Conservation (phyloP, 2,113 vertebrate genomes). For the Lipotes vexillifer region DNA sequence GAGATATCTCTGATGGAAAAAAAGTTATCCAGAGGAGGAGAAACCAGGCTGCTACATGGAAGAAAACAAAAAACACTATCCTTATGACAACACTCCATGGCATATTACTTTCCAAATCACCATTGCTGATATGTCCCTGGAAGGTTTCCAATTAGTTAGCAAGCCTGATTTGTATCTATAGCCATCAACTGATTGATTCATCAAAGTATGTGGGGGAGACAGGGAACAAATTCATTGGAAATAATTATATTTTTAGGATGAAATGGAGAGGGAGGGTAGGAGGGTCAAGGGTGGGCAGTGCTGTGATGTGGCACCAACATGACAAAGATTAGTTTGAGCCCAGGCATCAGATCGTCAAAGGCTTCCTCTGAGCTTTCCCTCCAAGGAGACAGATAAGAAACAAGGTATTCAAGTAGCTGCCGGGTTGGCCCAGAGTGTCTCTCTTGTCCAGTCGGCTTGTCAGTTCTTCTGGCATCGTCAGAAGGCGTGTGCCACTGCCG, state of each 20-base stretch:
- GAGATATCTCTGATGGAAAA: background rate
- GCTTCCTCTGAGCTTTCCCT: conserved; percentile 71
- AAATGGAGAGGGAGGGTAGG: background rate
- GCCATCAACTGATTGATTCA: background rate
- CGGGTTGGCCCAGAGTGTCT: conserved; percentile 80
- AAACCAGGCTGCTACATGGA: background rate
- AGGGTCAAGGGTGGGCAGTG: background rate
- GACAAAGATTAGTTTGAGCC: conserved; percentile 73
- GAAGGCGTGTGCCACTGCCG: conserved; percentile 82
- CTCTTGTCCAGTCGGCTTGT: conserved; percentile 84
- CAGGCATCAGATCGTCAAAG: conserved; percentile 76
- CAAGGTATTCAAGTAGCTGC: conserved; percentile 81
- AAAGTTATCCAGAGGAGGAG: background rate
- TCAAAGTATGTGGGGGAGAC: background rate
- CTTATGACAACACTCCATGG: background rate
- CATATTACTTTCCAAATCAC: background rate
- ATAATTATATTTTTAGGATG: background rate
- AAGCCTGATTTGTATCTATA: background rate
- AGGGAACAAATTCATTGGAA: background rate
- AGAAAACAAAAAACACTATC: background rate
- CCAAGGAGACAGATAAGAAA: conserved; percentile 82
- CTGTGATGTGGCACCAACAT: conserved; percentile 36
- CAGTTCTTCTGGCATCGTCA: conserved; percentile 80
- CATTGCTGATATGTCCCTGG: background rate
- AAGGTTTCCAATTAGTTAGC: background rate